Conservation (phyloP, 1,140 invertebrate species). For the Papilio glaucus region DNA sequence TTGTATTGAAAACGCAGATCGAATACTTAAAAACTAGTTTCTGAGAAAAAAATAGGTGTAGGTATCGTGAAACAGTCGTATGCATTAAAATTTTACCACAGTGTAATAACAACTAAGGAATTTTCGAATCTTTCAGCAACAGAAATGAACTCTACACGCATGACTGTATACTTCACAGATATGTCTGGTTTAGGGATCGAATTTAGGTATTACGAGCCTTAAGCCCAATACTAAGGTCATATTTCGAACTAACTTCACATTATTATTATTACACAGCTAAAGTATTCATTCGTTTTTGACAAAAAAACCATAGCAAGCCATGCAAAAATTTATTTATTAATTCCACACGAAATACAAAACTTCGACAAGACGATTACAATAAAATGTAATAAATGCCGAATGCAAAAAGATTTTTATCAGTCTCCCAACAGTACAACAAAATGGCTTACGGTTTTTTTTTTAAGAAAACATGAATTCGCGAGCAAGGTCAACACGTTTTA, state of each 20-base stretch:
- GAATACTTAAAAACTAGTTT: conserved; percentile 19
- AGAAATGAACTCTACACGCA: no score
- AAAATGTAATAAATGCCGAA: conserved; percentile 58
- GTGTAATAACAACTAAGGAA: no score
- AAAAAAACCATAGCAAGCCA: not conserved
- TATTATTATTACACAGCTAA: no score
- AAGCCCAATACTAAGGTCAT: no score
- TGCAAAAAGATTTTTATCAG: conserved; percentile 10
- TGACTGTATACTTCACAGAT: no score
- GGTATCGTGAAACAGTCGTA: not conserved
- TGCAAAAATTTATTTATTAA: not conserved
- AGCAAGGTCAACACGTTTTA: conserved; percentile 56
- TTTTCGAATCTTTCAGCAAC: no score
- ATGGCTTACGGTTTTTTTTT: not conserved
- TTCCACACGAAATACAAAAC: conserved; percentile 4
- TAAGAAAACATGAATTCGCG: conserved; percentile 48
- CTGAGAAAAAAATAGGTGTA: not conserved
- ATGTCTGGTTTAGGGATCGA: no score
- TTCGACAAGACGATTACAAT: conserved; percentile 32
- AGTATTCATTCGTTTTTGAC: no score
- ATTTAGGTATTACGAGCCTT: no score
- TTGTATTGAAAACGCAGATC: conserved; percentile 1
- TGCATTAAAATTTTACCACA: not conserved
- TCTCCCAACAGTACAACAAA: conserved; percentile 44
- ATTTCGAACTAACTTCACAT: no score